These are phyloP conservation scores for Brachystomella parvula DNA, from an alignment of 1,140 invertebrate species.

Conservation along the genomic window DNA sequence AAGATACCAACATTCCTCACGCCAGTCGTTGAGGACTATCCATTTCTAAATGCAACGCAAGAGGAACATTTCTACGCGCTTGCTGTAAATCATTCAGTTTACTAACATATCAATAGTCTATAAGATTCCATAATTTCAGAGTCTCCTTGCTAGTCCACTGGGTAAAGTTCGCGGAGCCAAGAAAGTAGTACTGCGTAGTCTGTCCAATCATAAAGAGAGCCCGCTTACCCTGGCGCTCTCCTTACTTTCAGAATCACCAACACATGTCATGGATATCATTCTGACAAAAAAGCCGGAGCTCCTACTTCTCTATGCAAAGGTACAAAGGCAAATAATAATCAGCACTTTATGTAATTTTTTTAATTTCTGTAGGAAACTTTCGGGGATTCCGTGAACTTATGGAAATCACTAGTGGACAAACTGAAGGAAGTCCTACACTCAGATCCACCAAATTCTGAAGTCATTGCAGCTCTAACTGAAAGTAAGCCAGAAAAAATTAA, in stretches of 20 bases:
- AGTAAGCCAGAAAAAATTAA: too few species aligned
- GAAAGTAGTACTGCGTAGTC: conserved; percentile 16
- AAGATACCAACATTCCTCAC: background rate
- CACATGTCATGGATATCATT: conserved; percentile 22
- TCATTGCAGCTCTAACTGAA: conserved; percentile 34
- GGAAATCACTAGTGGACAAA: conserved; percentile 29
- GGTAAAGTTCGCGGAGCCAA: conserved; percentile 20
- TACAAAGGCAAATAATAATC: conserved; percentile 8
- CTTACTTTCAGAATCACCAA: conserved; percentile 23
- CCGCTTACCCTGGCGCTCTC: conserved; percentile 14
- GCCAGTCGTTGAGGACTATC: background rate
- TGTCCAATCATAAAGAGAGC: conserved; percentile 14
- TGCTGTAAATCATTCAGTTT: conserved; percentile 1
- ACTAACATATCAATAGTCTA: too few species aligned
- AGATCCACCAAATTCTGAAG: conserved; percentile 26
- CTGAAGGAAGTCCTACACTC: conserved; percentile 31
- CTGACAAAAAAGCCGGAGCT: conserved; percentile 24
- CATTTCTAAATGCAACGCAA: conserved; percentile 2
- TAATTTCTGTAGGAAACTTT: conserved; percentile 30
- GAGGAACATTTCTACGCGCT: conserved; percentile 15
- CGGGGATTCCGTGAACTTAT: conserved; percentile 23
- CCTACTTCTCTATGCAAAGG: conserved; percentile 33
- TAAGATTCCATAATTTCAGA: conserved; percentile 27
- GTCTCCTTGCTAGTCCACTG: conserved; percentile 26
- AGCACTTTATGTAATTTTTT: background rate